Percentiles rank a stretch among this genome's conserved stretches.
Conservation (phyloP, 1,140 invertebrate genomes). For the Drosophila rufa region DNA sequence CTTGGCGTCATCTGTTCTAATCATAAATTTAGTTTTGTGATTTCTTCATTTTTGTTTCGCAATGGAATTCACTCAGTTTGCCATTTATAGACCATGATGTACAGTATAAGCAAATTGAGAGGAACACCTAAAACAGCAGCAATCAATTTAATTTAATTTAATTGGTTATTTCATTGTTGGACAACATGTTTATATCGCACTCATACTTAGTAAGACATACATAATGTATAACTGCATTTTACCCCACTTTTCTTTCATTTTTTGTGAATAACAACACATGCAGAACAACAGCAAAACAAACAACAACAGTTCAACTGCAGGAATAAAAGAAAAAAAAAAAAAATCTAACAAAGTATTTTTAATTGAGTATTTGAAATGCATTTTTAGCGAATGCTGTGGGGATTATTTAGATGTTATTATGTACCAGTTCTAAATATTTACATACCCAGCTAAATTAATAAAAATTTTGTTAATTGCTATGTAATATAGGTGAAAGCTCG, state of each 20-base stretch:
- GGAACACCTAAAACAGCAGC: conserved; percentile 36
- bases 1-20: conserved; percentile 76
- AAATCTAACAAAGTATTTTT: conserved; percentile 4
- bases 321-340: conserved; percentile 59
- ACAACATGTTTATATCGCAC: conserved; percentile 54
- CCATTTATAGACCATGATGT: conserved; percentile 74
- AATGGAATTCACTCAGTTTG: conserved; percentile 67
- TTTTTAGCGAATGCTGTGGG: not conserved
- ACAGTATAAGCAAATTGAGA: conserved; percentile 56
- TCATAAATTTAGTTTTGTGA: conserved; percentile 74
- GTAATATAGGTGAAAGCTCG: too few relatives aligned
- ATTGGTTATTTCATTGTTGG: conserved; percentile 66
- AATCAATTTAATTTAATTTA: conserved; percentile 30
- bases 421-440: too few relatives aligned
- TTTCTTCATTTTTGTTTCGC: conserved; percentile 57
- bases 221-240: conserved; percentile 77
- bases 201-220: conserved; percentile 68
- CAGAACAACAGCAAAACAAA: conserved; percentile 43
- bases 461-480: not conserved
- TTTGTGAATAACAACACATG: conserved; percentile 64
- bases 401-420: not conserved
- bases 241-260: conserved; percentile 35
- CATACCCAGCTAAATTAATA: too few relatives aligned
- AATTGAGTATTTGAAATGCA: not conserved
- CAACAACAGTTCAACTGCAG: conserved; percentile 64